phyloP scores from a whole-genome alignment of 2,888 invertebrate genomes.

The Drosophila mulleri region DNA sequence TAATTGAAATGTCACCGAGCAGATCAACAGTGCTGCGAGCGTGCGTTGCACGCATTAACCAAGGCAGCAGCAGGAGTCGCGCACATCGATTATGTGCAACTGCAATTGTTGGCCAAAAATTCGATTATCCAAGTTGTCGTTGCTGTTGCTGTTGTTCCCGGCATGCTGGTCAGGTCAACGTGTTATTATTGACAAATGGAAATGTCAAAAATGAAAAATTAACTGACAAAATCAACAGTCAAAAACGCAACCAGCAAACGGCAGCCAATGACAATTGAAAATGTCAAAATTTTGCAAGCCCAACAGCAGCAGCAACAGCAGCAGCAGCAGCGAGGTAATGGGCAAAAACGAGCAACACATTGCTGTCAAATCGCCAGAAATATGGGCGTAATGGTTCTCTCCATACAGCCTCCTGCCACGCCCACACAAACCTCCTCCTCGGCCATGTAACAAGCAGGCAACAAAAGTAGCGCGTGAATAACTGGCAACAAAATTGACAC shows the following conservation, averaged over 20 bases:
- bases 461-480: conserved; percentile 57
- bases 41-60: conserved; percentile 28
- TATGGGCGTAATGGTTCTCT: conserved; percentile 44
- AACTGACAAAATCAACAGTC: conserved; percentile 67
- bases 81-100: neutral
- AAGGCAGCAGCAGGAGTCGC: neutral
- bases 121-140: conserved; percentile 46
- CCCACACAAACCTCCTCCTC: neutral
- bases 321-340: conserved; percentile 41
- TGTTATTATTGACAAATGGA: conserved; percentile 80
- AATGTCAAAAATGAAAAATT: conserved; percentile 81
- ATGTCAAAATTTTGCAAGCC: conserved; percentile 68
- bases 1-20: conserved; percentile 61
- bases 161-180: conserved; percentile 61
- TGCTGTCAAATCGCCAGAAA: conserved; percentile 46
- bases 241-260: conserved; percentile 30
- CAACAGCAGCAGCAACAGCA: conserved; percentile 26
- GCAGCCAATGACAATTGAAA: conserved; percentile 71
- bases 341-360: conserved; percentile 51
- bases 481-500: conserved; percentile 63
- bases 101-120: conserved; percentile 43
- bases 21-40: neutral
- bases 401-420: conserved; percentile 5
- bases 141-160: neutral
- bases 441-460: conserved; percentile 43